A percentile compares a stretch with the other conserved stretches of the same genome.
Conservation (phyloP, 2,888 invertebrate species). For the Yponomeuta evonymella region DNA sequence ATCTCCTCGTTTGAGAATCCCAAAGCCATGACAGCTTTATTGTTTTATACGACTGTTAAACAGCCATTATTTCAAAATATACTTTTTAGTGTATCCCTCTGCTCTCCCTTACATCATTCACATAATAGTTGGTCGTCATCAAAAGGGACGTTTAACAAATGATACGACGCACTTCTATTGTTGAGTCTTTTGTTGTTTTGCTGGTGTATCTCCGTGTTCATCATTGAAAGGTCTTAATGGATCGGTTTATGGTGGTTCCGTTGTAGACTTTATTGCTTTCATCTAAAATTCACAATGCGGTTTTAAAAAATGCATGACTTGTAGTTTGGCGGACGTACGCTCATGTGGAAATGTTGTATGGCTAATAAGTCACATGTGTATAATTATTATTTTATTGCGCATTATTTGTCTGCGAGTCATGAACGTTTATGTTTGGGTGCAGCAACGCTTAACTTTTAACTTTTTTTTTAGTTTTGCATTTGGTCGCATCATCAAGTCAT, state of each 20-base stretch:
- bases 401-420: slow-evolving; percentile 55
- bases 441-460: slow-evolving; percentile 32
- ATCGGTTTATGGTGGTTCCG: slow-evolving; percentile 19
- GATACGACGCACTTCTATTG: slow-evolving; percentile 70
- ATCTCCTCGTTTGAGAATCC: background rate
- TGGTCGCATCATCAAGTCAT: slow-evolving; percentile 40
- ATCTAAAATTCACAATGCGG: slow-evolving; percentile 24
- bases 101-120: slow-evolving; percentile 61
- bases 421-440: slow-evolving; percentile 54
- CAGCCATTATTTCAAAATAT: slow-evolving; percentile 34
- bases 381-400: slow-evolving; percentile 73
- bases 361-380: slow-evolving; percentile 73
- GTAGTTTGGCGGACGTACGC: slow-evolving; percentile 42
- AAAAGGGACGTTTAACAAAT: slow-evolving; percentile 75
- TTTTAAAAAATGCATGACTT: slow-evolving; percentile 18
- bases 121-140: slow-evolving; percentile 69
- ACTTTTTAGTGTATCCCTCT: slow-evolving; percentile 39
- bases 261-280: slow-evolving; percentile 24
- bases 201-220: slow-evolving; percentile 39
- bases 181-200: slow-evolving; percentile 69
- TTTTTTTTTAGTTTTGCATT: slow-evolving; percentile 43
- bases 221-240: slow-evolving; percentile 36
- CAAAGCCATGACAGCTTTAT: background rate
- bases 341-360: slow-evolving; percentile 52
- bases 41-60: slow-evolving; percentile 2